These are phyloP conservation scores for Hyles vespertilio DNA, from an alignment of 1,140 invertebrate species.

Conservation along the genomic window DNA sequence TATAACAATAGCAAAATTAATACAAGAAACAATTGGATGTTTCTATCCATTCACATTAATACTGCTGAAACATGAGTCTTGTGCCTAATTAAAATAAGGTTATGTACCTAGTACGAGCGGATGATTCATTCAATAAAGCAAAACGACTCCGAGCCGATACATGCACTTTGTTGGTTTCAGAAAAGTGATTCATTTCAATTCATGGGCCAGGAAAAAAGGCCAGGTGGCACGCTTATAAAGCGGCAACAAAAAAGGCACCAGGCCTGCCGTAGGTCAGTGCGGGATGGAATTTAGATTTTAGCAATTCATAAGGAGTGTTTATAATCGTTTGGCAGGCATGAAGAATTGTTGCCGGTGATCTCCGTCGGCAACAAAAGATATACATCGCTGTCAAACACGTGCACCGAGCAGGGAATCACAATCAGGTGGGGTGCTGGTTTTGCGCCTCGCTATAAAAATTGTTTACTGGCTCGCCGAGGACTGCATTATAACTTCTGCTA, in stretches of 20 bases:
- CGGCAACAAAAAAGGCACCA: slow-evolving; percentile 46
- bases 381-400: slow-evolving; percentile 60
- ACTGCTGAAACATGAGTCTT: slow-evolving; percentile 15
- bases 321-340: slow-evolving; percentile 35
- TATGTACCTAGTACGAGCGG: neutral
- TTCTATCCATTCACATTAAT: slow-evolving; percentile 14
- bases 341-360: slow-evolving; percentile 32
- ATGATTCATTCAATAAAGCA: slow-evolving; percentile 21
- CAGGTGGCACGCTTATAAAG: slow-evolving; percentile 63
- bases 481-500: slow-evolving; percentile 3
- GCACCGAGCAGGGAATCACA: slow-evolving; percentile 47
- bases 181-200: slow-evolving; percentile 60
- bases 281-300: slow-evolving; percentile 38
- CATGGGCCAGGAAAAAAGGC: slow-evolving; percentile 55
- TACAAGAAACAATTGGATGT: slow-evolving; percentile 7
- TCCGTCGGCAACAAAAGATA: slow-evolving; percentile 39
- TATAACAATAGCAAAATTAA: too few species aligned
- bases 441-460: slow-evolving; percentile 41
- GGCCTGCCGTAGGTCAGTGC: slow-evolving; percentile 25
- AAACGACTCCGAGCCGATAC: neutral
- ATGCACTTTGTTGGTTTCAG: slow-evolving; percentile 15
- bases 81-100: slow-evolving; percentile 7
- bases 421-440: slow-evolving; percentile 52
- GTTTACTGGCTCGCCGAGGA: slow-evolving; percentile 31
- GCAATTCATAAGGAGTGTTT: slow-evolving; percentile 24